Percentiles rank a stretch among this genome's conserved stretches.
Evolutionary conservation across 2,888 invertebrate species (phyloP).

Genomic region (Cynaeus angustus): DNA sequence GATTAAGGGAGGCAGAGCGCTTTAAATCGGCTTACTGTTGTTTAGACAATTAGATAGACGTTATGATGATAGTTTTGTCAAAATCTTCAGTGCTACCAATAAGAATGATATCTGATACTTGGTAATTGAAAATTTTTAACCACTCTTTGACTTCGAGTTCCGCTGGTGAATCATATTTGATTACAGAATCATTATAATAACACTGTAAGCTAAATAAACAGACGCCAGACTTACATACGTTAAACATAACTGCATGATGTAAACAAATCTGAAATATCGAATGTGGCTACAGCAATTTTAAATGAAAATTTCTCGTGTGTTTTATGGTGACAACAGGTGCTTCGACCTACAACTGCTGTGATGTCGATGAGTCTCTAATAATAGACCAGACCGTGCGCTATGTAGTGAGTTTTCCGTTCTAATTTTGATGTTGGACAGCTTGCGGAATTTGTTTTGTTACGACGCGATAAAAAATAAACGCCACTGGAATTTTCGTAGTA

Average conservation of each 20-base stretch:
- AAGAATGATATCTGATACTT: too few species aligned
- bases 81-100: too few species aligned
- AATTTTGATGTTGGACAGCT: conserved; percentile 22
- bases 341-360: conserved; percentile 35
- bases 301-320: conserved; percentile 12
- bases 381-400: conserved; percentile 42
- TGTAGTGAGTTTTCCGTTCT: conserved; percentile 36
- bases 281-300: background rate
- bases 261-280: conserved; percentile 23
- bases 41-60: too few species aligned
- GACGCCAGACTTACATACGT: conserved; percentile 13
- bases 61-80: too few species aligned
- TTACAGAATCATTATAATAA: conserved; percentile 23
- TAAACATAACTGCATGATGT: conserved; percentile 27
- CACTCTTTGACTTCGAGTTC: too few species aligned
- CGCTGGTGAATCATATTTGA: conserved; percentile 14
- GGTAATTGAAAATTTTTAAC: too few species aligned
- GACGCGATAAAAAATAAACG: background rate
- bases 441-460: conserved; percentile 13
- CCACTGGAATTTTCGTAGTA: background rate
- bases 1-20: too few species aligned
- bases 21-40: too few species aligned
- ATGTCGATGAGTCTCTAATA: conserved; percentile 40
- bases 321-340: conserved; percentile 45
- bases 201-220: conserved; percentile 17